These are phyloP conservation scores for Triplophysa yarkandensis DNA, from an alignment of 2,797 vertebrate species.

Conservation along the genomic window DNA sequence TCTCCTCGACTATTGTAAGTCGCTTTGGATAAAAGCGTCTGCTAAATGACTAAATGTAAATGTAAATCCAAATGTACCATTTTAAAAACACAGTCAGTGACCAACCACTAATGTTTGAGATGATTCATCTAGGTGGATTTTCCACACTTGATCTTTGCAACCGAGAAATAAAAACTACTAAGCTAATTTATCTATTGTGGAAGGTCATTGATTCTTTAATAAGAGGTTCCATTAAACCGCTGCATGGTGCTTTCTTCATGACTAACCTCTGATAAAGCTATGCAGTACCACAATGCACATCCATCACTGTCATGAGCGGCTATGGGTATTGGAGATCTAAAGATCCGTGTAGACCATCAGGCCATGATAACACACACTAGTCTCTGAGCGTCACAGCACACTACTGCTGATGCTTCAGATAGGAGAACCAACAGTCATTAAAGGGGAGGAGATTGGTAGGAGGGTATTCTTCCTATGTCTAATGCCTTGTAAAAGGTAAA, in stretches of 20 bases:
- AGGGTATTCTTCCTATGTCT: neutral
- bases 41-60: too few relatives aligned
- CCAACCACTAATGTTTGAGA: neutral
- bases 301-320: constrained; percentile 5
- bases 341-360: constrained; percentile 3
- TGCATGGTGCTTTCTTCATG: constrained; percentile 17
- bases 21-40: too few relatives aligned
- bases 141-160: constrained; percentile 19
- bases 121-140: constrained; percentile 14
- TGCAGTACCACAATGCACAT: constrained; percentile 15
- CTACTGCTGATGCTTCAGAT: constrained; percentile 12
- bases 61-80: too few relatives aligned
- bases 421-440: constrained; percentile 17
- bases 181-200: neutral
- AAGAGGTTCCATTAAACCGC: constrained; percentile 12
- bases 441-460: neutral
- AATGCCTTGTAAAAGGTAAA: constrained; percentile 30
- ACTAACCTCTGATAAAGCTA: neutral
- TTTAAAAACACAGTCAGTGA: neutral
- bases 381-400: constrained; percentile 15
- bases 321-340: constrained; percentile 18
- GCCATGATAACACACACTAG: constrained; percentile 8
- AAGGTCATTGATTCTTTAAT: constrained; percentile 5
- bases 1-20: too few relatives aligned
- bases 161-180: neutral